Evolutionary conservation across 2,113 vertebrate genomes (phyloP).

Genomic region (Megaceryle torquata): DNA sequence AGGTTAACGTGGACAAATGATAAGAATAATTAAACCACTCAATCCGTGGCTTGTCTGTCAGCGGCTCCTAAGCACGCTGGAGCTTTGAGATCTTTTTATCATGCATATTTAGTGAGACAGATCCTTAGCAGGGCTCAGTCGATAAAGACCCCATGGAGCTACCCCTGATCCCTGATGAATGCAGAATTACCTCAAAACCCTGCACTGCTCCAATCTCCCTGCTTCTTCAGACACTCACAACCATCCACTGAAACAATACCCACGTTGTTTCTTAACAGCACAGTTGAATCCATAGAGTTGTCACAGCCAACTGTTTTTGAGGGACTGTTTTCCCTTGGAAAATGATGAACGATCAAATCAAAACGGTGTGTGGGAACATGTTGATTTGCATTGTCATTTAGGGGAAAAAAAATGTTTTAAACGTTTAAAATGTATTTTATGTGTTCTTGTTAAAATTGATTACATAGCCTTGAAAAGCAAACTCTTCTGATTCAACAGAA

Average conservation of each 20-base stretch:
- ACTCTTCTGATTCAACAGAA: not conserved
- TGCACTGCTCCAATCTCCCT: not conserved
- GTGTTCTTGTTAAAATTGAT: not conserved
- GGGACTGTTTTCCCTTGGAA: not conserved
- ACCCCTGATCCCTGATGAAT: not conserved
- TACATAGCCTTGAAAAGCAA: not conserved
- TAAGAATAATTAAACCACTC: constrained; percentile 34
- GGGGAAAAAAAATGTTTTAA: not conserved
- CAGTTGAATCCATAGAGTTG: not conserved
- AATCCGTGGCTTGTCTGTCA: not conserved
- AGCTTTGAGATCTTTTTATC: not conserved
- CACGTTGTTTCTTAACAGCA: not conserved
- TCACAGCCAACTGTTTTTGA: not conserved
- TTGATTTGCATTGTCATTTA: not conserved
- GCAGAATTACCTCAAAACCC: not conserved
- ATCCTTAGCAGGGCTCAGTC: not conserved
- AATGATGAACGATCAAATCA: not conserved
- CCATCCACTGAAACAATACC: not conserved
- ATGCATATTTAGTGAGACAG: not conserved
- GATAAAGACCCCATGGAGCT: not conserved
- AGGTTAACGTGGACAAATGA: not conserved
- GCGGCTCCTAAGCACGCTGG: accelerated
- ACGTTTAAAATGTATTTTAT: not conserved
- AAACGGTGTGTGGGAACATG: not conserved
- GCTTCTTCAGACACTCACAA: not conserved